Conservation (phyloP, 2,797 vertebrate genomes). For the Phrynocephalus vlangalii region DNA sequence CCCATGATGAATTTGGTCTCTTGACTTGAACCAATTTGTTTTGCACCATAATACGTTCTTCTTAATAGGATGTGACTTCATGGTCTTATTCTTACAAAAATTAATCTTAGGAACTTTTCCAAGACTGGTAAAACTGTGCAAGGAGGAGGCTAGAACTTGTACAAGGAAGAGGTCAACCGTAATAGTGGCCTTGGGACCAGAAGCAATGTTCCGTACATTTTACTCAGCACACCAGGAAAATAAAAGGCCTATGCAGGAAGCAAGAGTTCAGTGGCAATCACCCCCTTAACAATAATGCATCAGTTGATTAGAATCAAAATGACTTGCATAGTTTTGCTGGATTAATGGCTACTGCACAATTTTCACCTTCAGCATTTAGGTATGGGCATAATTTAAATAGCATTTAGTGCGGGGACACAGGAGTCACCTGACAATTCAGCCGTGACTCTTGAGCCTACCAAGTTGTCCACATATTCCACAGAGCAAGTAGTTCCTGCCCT, state of each 20-base stretch:
- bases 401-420: not conserved
- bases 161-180: slow-evolving; percentile 23
- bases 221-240: not conserved
- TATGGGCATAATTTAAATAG: not conserved
- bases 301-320: slow-evolving; percentile 21
- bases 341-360: not conserved
- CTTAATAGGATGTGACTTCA: not conserved
- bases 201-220: not conserved
- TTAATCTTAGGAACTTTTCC: slow-evolving; percentile 25
- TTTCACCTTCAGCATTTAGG: slow-evolving; percentile 3
- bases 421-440: not conserved
- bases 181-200: slow-evolving; percentile 26
- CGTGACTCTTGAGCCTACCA: not conserved
- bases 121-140: slow-evolving; percentile 15
- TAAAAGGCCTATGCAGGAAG: not conserved
- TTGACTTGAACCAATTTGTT: slow-evolving; percentile 6
- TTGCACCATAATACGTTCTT: slow-evolving; percentile 1
- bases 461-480: not conserved
- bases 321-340: not conserved
- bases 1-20: slow-evolving; percentile 1
- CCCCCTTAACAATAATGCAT: not conserved
- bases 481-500: not conserved
- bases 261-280: slow-evolving; percentile 9
- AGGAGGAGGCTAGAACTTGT: slow-evolving; percentile 18
- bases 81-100: slow-evolving; percentile 13